These are phyloP conservation scores for Nanger granti DNA, from an alignment of 2,113 vertebrate genomes.

Conservation along the genomic window DNA sequence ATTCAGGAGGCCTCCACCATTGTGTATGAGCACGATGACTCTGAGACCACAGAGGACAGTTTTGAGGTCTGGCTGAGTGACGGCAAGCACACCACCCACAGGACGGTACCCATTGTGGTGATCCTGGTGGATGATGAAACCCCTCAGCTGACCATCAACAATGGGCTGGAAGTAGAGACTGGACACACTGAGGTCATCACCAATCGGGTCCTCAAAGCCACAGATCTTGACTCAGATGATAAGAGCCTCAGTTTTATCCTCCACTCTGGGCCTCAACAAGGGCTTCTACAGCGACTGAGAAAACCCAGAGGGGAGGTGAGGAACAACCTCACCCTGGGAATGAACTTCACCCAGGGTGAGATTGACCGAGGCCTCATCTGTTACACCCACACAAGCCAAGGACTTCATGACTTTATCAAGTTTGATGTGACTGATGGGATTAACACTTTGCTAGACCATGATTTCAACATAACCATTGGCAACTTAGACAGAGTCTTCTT, in stretches of 20 bases:
- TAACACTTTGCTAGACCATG: conserved; percentile 69
- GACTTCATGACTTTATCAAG: conserved; percentile 71
- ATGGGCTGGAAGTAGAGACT: conserved; percentile 67
- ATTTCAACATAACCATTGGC: conserved; percentile 71
- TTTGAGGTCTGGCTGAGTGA: conserved; percentile 76
- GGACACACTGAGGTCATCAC: conserved; percentile 72
- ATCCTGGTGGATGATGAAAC: conserved; percentile 74
- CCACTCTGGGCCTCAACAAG: conserved; percentile 62
- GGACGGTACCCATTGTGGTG: conserved; percentile 68
- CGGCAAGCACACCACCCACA: conserved; percentile 67
- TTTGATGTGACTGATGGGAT: conserved; percentile 80
- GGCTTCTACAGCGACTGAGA: conserved; percentile 79
- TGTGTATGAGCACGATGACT: conserved; percentile 78
- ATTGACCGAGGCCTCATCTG: conserved; percentile 69
- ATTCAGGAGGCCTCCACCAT: conserved; percentile 73
- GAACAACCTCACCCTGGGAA: conserved; percentile 69
- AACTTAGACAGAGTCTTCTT: conserved; percentile 60
- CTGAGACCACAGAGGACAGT: conserved; percentile 72
- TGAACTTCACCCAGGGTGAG: conserved; percentile 79
- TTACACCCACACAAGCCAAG: conserved; percentile 71
- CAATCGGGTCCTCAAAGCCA: conserved; percentile 71
- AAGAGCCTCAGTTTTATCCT: conserved; percentile 74
- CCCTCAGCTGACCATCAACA: conserved; percentile 68
- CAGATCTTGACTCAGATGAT: conserved; percentile 74
- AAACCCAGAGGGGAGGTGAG: conserved; percentile 77